Conservation (phyloP, 2,113 vertebrate species). For the Tragelaphus scriptus region DNA sequence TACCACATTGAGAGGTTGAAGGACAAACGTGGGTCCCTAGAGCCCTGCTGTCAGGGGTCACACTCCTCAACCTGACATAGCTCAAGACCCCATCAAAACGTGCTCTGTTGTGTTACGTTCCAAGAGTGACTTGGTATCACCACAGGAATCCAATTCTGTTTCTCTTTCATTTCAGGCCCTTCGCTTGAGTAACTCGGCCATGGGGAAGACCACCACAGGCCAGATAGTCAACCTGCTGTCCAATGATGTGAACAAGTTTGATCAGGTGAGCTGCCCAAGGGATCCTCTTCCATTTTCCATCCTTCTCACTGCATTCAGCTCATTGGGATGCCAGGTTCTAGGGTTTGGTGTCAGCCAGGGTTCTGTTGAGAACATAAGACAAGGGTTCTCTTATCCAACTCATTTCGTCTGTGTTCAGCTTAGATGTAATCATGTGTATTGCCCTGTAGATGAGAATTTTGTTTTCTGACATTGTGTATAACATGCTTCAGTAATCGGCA, state of each 20-base stretch:
- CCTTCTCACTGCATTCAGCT: rapidly evolving
- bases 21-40: rapidly evolving
- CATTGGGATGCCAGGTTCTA: no score
- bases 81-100: rapidly evolving
- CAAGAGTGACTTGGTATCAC: background rate
- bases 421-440: no score
- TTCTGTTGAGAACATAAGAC: background rate
- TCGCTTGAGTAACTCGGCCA: slow-evolving; percentile 87
- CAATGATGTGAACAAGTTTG: slow-evolving; percentile 97
- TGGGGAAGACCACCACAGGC: slow-evolving; percentile 95
- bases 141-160: rapidly evolving
- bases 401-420: background rate
- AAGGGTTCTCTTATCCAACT: background rate
- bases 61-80: background rate
- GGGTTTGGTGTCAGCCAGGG: background rate
- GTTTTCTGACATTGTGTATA: background rate
- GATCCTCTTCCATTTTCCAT: background rate
- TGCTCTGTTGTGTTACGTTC: rapidly evolving
- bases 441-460: background rate
- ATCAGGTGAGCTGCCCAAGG: slow-evolving; percentile 83
- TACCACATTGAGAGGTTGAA: rapidly evolving
- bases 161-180: slow-evolving; percentile 83
- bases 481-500: background rate
- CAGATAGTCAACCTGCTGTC: slow-evolving; percentile 98
- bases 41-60: rapidly evolving